phyloP scores from a whole-genome alignment of 2,888 invertebrate genomes.

The Hyles lineata region DNA sequence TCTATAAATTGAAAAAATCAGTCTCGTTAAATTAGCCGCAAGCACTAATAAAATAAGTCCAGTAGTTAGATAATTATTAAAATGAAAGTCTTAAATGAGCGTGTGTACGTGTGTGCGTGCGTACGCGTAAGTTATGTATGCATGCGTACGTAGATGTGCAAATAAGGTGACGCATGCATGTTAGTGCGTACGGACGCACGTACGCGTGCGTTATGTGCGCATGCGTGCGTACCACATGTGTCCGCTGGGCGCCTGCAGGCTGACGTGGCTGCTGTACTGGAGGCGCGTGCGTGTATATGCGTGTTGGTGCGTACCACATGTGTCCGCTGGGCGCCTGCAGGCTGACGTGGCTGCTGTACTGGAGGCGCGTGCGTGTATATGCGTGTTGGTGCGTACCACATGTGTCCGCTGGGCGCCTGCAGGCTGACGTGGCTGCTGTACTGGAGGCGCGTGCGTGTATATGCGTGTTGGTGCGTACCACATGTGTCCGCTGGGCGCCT shows the following conservation, averaged over 20 bases:
- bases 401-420: conserved; percentile 98
- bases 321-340: conserved; percentile 98
- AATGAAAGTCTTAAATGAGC: too few species aligned
- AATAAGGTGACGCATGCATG: too few species aligned
- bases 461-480: too few species aligned
- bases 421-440: conserved; percentile 98
- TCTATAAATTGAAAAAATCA: too few species aligned
- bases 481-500: conserved; percentile 98
- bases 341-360: conserved; percentile 98
- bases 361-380: conserved; percentile 95
- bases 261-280: conserved; percentile 99
- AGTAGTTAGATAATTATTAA: too few species aligned
- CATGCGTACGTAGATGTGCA: too few species aligned
- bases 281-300: conserved; percentile 95
- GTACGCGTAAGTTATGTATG: too few species aligned
- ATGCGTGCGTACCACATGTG: conserved; percentile 93
- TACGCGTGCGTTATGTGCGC: background rate
- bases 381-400: too few species aligned
- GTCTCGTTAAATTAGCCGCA: too few species aligned
- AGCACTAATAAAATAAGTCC: too few species aligned
- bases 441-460: conserved; percentile 95
- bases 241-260: conserved; percentile 97
- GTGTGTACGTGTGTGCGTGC: too few species aligned
- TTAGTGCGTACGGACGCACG: background rate
- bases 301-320: too few species aligned